phyloP scores from a whole-genome alignment of 1,140 invertebrate genomes.

The Diorhabda carinulata region DNA sequence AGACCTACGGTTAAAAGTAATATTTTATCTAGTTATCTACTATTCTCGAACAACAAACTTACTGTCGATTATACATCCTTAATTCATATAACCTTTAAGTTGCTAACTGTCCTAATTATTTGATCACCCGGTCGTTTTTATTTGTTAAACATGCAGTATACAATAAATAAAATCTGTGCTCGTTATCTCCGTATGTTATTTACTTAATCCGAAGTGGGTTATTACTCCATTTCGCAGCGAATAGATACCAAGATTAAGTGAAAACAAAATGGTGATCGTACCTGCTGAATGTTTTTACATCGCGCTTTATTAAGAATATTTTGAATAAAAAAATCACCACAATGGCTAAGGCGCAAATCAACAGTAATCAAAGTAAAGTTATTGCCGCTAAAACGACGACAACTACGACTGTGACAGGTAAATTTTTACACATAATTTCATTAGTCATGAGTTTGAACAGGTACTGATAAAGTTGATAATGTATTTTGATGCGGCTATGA shows the following conservation, averaged over 20 bases:
- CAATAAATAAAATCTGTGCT: not conserved
- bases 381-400: not conserved
- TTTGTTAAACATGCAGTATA: too few relatives aligned
- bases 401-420: slow-evolving; percentile 5
- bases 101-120: too few relatives aligned
- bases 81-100: too few relatives aligned
- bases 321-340: not conserved
- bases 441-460: not conserved
- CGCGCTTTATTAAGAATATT: not conserved
- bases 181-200: not conserved
- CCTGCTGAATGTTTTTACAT: not conserved
- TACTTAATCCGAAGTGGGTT: not conserved
- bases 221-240: not conserved
- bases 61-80: too few relatives aligned
- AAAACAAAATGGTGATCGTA: not conserved
- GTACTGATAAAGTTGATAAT: too few relatives aligned
- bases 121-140: too few relatives aligned
- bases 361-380: slow-evolving; percentile 5
- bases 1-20: too few relatives aligned
- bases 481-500: too few relatives aligned
- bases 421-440: too few relatives aligned
- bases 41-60: too few relatives aligned
- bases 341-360: not conserved
- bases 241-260: not conserved
- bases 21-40: too few relatives aligned